Percentiles rank a stretch among this genome's conserved stretches.
These are phyloP conservation scores for Machimus rusticus DNA, from an alignment of 2,888 invertebrate genomes.

Conservation along the genomic window DNA sequence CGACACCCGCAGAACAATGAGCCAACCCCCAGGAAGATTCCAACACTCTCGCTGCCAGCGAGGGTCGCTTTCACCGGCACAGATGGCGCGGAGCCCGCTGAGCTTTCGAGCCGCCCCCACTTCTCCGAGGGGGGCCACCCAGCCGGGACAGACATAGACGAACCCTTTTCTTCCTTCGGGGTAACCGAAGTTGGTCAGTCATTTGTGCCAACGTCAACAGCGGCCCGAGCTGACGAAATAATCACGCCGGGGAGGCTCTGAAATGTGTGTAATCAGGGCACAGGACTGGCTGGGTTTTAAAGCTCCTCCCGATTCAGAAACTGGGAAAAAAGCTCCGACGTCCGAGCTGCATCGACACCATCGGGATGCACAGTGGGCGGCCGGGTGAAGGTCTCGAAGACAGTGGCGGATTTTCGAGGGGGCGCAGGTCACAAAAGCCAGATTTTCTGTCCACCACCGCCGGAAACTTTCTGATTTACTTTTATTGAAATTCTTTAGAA, in stretches of 20 bases:
- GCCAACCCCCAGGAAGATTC: neutral
- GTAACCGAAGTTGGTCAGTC: conserved; percentile 2
- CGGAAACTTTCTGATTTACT: neutral
- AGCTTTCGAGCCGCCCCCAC: neutral
- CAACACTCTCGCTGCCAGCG: neutral
- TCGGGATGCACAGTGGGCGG: neutral
- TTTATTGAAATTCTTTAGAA: neutral
- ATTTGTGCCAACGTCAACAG: neutral
- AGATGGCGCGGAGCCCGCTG: neutral
- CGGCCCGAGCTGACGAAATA: neutral
- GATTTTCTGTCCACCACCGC: neutral
- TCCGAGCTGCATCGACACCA: conserved; percentile 1
- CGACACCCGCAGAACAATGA: neutral
- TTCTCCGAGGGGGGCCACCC: neutral
- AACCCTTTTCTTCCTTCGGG: neutral
- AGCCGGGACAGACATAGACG: conserved; percentile 6
- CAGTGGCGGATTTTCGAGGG: conserved; percentile 6
- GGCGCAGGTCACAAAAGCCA: neutral
- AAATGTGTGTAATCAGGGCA: conserved; percentile 28
- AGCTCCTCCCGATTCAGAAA: neutral
- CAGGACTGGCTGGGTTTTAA: conserved; percentile 20
- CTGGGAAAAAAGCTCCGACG: neutral
- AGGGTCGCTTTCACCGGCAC: neutral
- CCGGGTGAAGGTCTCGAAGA: neutral
- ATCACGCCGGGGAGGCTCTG: conserved; percentile 6